phyloP scores from a whole-genome alignment of 2,888 invertebrate species.

The Acanthococcus lagerstroemiae region DNA sequence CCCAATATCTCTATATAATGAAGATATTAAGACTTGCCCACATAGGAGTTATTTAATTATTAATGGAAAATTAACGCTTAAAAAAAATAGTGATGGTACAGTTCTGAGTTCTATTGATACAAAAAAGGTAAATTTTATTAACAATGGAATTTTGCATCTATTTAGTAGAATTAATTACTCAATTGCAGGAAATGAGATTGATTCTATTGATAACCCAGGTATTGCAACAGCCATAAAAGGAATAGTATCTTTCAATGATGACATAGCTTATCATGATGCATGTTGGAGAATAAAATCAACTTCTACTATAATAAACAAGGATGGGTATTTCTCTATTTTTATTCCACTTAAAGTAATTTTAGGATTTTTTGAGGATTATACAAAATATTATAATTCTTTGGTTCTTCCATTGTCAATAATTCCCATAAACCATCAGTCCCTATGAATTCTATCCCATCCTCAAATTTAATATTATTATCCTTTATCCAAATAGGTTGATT shows the following conservation, averaged over 20 bases:
- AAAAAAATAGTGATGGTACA: slow-evolving; percentile 10
- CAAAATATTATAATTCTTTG: no score
- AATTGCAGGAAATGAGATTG: slow-evolving; percentile 7
- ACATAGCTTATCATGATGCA: slow-evolving; percentile 2
- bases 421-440: no score
- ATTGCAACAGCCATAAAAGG: slow-evolving; percentile 8
- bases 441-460: no score
- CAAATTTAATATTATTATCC: no score
- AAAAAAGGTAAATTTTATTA: slow-evolving; percentile 11
- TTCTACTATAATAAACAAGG: background rate
- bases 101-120: slow-evolving; percentile 3
- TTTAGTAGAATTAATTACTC: slow-evolving; percentile 12
- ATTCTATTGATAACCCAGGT: slow-evolving; percentile 9
- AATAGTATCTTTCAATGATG: slow-evolving; percentile 8
- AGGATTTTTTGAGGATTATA: background rate
- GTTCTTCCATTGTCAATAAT: no score
- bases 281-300: slow-evolving; percentile 18
- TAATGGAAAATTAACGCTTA: background rate
- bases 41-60: slow-evolving; percentile 1
- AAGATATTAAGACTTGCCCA: background rate
- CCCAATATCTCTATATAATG: background rate
- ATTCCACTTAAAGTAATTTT: background rate
- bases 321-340: background rate
- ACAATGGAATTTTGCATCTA: slow-evolving; percentile 12
- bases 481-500: no score